Evolutionary conservation across 2,888 invertebrate genomes (phyloP).

Genomic region (Diplolepis rosae): DNA sequence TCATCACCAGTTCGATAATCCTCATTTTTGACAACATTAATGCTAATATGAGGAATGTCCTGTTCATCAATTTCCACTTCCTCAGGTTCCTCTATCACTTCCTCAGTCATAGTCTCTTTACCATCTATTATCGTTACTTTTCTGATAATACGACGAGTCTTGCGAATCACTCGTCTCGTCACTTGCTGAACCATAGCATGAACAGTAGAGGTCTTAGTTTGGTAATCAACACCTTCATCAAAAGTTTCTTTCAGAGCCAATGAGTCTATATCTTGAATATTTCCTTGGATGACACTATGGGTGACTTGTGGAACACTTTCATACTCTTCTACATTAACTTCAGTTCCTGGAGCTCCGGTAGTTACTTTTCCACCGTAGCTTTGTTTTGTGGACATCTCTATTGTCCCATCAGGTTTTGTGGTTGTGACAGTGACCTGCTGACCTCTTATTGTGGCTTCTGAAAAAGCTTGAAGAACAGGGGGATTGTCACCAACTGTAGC

Average conservation of each 20-base stretch:
- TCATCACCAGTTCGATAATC: conserved; percentile 71
- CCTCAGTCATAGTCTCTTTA: conserved; percentile 88
- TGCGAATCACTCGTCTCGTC: conserved; percentile 84
- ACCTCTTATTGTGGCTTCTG: conserved; percentile 81
- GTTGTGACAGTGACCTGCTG: conserved; percentile 79
- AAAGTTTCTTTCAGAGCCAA: conserved; percentile 70
- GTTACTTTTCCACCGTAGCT: conserved; percentile 80
- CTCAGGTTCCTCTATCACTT: conserved; percentile 89
- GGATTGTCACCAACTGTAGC: conserved; percentile 76
- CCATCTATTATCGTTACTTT: conserved; percentile 87
- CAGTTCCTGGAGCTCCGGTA: conserved; percentile 79
- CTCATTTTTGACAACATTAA: conserved; percentile 79
- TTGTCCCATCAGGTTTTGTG: conserved; percentile 77
- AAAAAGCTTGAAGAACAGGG: conserved; percentile 80
- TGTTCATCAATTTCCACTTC: conserved; percentile 83
- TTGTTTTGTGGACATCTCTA: conserved; percentile 78
- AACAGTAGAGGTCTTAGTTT: conserved; percentile 82
- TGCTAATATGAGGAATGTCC: conserved; percentile 82
- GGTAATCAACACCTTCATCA: conserved; percentile 58
- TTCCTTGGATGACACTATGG: conserved; percentile 77
- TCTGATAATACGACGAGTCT: conserved; percentile 84
- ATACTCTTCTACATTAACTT: conserved; percentile 80
- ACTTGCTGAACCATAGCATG: conserved; percentile 89
- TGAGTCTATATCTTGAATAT: conserved; percentile 74
- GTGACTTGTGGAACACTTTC: conserved; percentile 79